Conservation (phyloP, 2,888 invertebrate genomes). For the Drosophila antonietae region DNA sequence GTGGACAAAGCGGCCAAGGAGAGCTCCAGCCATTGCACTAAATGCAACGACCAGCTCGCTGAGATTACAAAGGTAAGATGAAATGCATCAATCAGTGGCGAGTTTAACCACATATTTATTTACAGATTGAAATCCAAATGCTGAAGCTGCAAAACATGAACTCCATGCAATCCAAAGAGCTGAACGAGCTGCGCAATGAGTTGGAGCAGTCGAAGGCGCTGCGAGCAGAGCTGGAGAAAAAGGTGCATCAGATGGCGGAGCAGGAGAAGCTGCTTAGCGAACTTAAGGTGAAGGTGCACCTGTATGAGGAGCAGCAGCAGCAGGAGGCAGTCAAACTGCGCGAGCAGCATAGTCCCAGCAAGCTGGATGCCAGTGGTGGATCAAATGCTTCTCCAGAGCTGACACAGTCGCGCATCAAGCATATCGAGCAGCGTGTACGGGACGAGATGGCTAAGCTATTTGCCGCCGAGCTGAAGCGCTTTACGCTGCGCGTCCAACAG, state of each 20-base stretch:
- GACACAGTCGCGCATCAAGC: conserved; percentile 75
- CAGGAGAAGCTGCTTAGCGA: conserved; percentile 87
- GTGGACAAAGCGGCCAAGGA: conserved; percentile 58
- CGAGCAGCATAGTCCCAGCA: conserved; percentile 1
- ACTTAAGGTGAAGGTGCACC: conserved; percentile 87
- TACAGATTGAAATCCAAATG: conserved; percentile 82
- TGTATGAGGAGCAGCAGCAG: conserved; percentile 87
- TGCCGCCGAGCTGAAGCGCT: conserved; percentile 87
- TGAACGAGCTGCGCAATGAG: conserved; percentile 76
- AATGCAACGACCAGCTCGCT: conserved; percentile 79
- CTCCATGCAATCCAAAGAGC: conserved; percentile 74
- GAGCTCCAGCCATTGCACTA: conserved; percentile 72
- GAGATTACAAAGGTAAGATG: conserved; percentile 80
- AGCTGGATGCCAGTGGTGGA: conserved; percentile 9
- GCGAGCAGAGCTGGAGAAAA: conserved; percentile 81
- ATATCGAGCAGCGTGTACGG: conserved; percentile 85
- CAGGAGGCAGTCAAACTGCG: conserved; percentile 14
- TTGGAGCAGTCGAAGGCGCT: conserved; percentile 80
- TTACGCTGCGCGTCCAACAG: conserved; percentile 84
- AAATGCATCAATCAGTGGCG: neutral
- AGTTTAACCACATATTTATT: neutral
- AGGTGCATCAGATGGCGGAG: conserved; percentile 85
- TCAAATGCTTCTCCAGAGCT: conserved; percentile 79
- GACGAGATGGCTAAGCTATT: conserved; percentile 89
- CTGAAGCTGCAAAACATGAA: conserved; percentile 78